Conservation (phyloP, 92 coral and sea anemone genomes). For the Bergia sp. region DNA sequence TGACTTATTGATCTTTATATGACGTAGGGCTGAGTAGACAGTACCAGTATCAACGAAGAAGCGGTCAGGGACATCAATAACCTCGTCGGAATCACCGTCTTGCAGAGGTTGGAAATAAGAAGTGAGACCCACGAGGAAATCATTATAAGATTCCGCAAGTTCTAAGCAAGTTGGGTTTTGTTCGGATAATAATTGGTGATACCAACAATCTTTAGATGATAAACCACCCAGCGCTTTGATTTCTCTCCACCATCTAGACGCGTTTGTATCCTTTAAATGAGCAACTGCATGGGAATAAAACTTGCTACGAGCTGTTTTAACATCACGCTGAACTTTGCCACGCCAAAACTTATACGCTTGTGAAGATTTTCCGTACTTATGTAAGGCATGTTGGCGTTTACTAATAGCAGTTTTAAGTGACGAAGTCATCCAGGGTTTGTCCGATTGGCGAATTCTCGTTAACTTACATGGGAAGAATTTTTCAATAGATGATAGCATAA, state of each 20-base stretch:
- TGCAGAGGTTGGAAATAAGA: constrained; percentile 36
- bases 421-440: constrained; percentile 36
- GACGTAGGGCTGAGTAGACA: constrained; percentile 37
- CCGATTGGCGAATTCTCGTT: constrained; percentile 22
- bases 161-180: not conserved
- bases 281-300: constrained; percentile 21
- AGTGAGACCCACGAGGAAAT: constrained; percentile 42
- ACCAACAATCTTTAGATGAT: constrained; percentile 11
- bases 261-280: constrained; percentile 31
- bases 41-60: not conserved
- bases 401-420: constrained; percentile 31
- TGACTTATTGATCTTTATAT: constrained; percentile 22
- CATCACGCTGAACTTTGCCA: constrained; percentile 17
- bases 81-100: constrained; percentile 1
- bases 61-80: constrained; percentile 26
- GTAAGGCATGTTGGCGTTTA: constrained; percentile 25
- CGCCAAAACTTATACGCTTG: constrained; percentile 23
- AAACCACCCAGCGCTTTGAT: constrained; percentile 33
- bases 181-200: constrained; percentile 36
- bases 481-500: too few species aligned
- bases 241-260: constrained; percentile 42
- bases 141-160: constrained; percentile 11
- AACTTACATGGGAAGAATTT: too few species aligned
- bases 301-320: not conserved
- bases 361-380: constrained; percentile 26